Conservation (phyloP, 2,113 vertebrate species). For the Indicator indicator region DNA sequence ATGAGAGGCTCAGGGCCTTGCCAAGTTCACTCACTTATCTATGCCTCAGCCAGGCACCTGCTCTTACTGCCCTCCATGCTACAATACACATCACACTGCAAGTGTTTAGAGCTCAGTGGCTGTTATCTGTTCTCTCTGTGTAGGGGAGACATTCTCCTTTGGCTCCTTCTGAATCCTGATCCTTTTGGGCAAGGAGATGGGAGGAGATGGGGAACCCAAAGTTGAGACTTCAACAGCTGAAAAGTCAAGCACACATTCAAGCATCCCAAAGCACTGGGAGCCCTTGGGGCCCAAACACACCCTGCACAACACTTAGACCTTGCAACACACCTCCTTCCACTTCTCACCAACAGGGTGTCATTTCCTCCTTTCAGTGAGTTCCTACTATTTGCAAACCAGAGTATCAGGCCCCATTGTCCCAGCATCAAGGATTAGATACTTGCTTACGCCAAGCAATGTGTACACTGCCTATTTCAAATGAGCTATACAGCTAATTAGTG, state of each 20-base stretch:
- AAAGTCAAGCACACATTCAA: not conserved
- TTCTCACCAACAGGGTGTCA: not conserved
- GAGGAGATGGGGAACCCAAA: not conserved
- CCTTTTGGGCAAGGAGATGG: not conserved
- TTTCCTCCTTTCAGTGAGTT: not conserved
- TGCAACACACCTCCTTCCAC: conserved; percentile 19
- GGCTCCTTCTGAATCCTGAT: not conserved
- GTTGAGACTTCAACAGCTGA: not conserved
- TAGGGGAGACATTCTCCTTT: not conserved
- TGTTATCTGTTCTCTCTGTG: not conserved
- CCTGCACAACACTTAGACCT: not conserved
- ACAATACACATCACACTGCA: too few species aligned
- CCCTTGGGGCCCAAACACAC: not conserved
- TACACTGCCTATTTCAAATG: not conserved
- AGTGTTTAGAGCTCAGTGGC: not conserved
- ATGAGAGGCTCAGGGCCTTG: not conserved
- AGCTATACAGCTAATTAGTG: conserved; percentile 25
- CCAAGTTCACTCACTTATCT: not conserved
- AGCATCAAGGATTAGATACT: conserved; percentile 24
- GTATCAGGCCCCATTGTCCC: not conserved
- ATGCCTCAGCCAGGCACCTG: not conserved
- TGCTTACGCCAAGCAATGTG: not conserved
- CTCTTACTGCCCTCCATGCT: not conserved
- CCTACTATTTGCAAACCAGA: not conserved
- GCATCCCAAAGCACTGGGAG: not conserved